These are phyloP conservation scores for Ptychobarbus kaznakovi DNA, from an alignment of 2,797 vertebrate genomes.

Conservation along the genomic window DNA sequence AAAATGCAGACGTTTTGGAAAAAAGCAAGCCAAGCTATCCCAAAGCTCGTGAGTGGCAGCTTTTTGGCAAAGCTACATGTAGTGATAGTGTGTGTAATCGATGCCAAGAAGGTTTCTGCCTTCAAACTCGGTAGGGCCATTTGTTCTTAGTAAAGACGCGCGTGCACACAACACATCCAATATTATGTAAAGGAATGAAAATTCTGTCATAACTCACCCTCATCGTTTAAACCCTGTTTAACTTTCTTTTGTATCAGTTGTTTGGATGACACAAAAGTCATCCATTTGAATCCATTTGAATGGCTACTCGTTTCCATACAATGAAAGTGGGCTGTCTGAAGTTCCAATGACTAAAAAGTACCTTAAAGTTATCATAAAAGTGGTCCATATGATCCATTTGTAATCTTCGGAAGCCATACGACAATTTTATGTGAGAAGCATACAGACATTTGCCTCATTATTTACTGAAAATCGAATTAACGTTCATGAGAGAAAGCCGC, in stretches of 20 bases:
- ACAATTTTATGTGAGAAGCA: neutral
- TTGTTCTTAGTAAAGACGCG: neutral
- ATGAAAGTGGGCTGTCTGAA: neutral
- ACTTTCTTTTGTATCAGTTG: neutral
- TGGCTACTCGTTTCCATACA: neutral
- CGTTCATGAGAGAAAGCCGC: too few relatives aligned
- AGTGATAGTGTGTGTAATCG: neutral
- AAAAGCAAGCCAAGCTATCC: slow-evolving; percentile 7
- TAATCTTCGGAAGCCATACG: too few relatives aligned
- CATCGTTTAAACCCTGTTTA: neutral
- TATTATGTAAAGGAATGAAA: neutral
- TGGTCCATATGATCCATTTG: neutral
- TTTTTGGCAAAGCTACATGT: slow-evolving; percentile 25
- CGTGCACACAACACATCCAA: neutral
- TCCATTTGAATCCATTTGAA: too few relatives aligned
- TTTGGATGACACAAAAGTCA: too few relatives aligned
- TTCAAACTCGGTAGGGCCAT: neutral
- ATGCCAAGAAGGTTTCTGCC: slow-evolving; percentile 2
- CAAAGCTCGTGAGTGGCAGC: neutral
- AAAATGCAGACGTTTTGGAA: slow-evolving; percentile 26
- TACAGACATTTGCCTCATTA: neutral
- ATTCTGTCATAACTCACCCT: neutral
- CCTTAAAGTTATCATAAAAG: too few relatives aligned
- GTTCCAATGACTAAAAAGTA: neutral
- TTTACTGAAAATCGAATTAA: neutral